These are phyloP conservation scores for Loripinus fragilis DNA, from an alignment of 2,888 invertebrate species.

Conservation along the genomic window DNA sequence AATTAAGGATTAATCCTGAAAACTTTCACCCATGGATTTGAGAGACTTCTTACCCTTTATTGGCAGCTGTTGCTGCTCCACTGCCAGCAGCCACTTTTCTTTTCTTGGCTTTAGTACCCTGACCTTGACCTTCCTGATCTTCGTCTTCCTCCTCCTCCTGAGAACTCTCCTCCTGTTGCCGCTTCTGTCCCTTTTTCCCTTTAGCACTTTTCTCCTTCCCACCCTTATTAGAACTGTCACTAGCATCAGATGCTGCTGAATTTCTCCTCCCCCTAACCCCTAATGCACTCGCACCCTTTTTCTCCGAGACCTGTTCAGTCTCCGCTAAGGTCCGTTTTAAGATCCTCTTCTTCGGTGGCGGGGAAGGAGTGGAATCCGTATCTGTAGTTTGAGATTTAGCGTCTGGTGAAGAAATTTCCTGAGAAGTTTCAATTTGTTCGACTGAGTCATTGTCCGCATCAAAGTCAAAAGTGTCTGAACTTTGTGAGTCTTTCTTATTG, in stretches of 20 bases:
- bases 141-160: conserved; percentile 11
- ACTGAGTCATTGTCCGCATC: conserved; percentile 37
- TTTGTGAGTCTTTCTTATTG: conserved; percentile 29
- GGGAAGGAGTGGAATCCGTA: conserved; percentile 17
- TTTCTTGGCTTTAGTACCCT: conserved; percentile 11
- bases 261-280: conserved; percentile 15
- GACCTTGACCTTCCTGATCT: conserved; percentile 9
- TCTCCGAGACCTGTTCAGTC: conserved; percentile 13
- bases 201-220: conserved; percentile 11
- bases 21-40: no score
- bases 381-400: conserved; percentile 32
- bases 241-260: conserved; percentile 15
- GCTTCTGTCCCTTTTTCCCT: neutral
- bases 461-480: conserved; percentile 26
- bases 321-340: conserved; percentile 51
- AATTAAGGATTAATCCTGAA: no score
- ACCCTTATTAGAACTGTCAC: conserved; percentile 30
- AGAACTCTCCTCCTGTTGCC: neutral
- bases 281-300: neutral
- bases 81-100: conserved; percentile 14
- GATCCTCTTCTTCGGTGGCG: conserved; percentile 53
- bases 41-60: conserved; percentile 22
- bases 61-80: conserved; percentile 33
- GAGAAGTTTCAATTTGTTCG: conserved; percentile 36
- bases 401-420: conserved; percentile 29